Conservation (phyloP, 2,797 vertebrate species). For the Dromococcyx pavoninus region DNA sequence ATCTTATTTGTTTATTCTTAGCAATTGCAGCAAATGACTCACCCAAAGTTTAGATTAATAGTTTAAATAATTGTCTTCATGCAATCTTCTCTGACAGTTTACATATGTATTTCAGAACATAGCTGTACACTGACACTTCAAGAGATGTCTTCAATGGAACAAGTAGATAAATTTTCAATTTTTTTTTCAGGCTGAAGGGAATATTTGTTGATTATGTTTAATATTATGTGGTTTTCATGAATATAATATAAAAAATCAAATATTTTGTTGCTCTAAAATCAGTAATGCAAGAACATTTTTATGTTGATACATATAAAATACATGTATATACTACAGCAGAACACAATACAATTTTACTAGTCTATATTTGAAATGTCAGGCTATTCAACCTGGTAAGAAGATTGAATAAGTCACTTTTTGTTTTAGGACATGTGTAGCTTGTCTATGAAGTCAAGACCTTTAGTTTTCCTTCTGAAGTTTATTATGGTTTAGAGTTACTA, state of each 20-base stretch:
- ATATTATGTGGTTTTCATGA: conserved; percentile 5
- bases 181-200: conserved; percentile 35
- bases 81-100: conserved; percentile 8
- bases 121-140: not conserved
- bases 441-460: not conserved
- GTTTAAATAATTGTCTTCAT: conserved; percentile 22
- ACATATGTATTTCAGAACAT: not conserved
- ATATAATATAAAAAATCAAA: not conserved
- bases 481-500: not conserved
- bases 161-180: not conserved
- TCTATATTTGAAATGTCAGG: not conserved
- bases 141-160: not conserved
- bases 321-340: not conserved
- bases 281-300: not conserved
- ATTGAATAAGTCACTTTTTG: conserved; percentile 17
- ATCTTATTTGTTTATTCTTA: conserved; percentile 37
- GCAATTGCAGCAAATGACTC: not conserved
- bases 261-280: conserved; percentile 35
- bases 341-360: not conserved
- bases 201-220: conserved; percentile 39
- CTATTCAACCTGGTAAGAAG: conserved; percentile 12
- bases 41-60: conserved; percentile 15
- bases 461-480: not conserved
- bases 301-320: not conserved
- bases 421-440: not conserved